phyloP scores from a whole-genome alignment of 2,797 vertebrate genomes.

The Cichlasoma orientale region DNA sequence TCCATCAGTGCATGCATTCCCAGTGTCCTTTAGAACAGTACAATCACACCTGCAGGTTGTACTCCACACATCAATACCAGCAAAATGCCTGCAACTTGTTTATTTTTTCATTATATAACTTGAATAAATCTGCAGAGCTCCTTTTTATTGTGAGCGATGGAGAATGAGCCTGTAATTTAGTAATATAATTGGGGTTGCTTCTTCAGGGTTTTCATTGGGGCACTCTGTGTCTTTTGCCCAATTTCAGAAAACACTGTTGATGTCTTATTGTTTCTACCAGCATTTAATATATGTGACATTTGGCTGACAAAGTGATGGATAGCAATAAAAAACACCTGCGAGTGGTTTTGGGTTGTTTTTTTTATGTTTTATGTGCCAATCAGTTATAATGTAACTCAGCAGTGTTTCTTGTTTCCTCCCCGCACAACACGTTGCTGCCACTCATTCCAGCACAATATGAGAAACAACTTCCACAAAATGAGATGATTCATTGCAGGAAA shows the following conservation, averaged over 20 bases:
- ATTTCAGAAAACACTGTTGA: not conserved
- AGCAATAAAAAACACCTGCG: not conserved
- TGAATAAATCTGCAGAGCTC: not conserved
- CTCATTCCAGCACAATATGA: constrained; percentile 24
- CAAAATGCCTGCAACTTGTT: not conserved
- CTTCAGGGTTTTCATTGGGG: not conserved
- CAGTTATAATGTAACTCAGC: constrained; percentile 18
- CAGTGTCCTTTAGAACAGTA: not conserved
- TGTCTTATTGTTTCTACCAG: not conserved
- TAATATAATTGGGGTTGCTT: not conserved
- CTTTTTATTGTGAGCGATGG: not conserved
- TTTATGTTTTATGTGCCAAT: constrained; percentile 14
- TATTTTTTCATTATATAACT: not conserved
- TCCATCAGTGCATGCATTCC: too few relatives aligned
- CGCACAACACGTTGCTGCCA: constrained; percentile 47
- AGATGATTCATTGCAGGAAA: constrained; percentile 55
- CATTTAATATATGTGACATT: not conserved
- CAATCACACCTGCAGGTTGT: not conserved
- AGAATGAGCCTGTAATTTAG: not conserved
- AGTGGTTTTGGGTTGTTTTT: not conserved
- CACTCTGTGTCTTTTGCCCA: not conserved
- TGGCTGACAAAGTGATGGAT: constrained; percentile 35
- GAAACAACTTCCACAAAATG: constrained; percentile 37
- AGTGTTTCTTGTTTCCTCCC: constrained; percentile 51
- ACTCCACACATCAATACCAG: not conserved